phyloP scores from a whole-genome alignment of 1,140 invertebrate species.

The Zaprionus vittiger region DNA sequence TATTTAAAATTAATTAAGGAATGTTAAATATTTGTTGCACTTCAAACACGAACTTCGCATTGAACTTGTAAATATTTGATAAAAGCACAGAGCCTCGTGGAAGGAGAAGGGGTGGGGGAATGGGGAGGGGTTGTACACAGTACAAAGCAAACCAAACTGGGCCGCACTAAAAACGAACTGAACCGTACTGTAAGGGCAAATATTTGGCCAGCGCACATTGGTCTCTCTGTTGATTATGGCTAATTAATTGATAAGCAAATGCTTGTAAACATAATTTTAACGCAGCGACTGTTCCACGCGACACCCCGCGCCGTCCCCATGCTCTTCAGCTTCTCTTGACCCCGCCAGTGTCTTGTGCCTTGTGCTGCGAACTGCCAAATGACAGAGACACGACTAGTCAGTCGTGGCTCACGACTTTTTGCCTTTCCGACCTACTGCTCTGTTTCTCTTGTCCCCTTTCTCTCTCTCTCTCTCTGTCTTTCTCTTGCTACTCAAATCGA shows the following conservation, averaged over 20 bases:
- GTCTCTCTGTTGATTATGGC: conserved; percentile 71
- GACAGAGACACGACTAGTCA: not conserved
- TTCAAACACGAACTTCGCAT: conserved; percentile 75
- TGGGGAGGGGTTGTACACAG: not conserved
- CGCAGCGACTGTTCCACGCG: conserved; percentile 12
- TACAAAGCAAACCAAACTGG: conserved; percentile 34
- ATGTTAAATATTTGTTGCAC: conserved; percentile 77
- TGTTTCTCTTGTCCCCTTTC: not conserved
- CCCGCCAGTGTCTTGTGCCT: not conserved
- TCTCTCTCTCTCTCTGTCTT: not conserved
- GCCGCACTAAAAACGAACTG: conserved; percentile 40
- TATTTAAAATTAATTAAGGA: conserved; percentile 78
- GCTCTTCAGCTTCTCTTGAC: not conserved
- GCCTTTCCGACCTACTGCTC: not conserved
- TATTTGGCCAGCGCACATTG: conserved; percentile 66
- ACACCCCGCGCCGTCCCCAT: not conserved
- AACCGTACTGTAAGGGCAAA: conserved; percentile 51
- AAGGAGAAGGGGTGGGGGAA: not conserved
- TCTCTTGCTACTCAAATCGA: not conserved
- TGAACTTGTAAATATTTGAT: conserved; percentile 76
- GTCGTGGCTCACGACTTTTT: not conserved
- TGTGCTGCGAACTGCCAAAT: conserved; percentile 6
- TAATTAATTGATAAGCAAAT: conserved; percentile 81
- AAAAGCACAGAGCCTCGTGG: conserved; percentile 27
- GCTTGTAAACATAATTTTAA: conserved; percentile 60